Conservation (phyloP, 2,888 invertebrate species). For the Drosophila quinaria region DNA sequence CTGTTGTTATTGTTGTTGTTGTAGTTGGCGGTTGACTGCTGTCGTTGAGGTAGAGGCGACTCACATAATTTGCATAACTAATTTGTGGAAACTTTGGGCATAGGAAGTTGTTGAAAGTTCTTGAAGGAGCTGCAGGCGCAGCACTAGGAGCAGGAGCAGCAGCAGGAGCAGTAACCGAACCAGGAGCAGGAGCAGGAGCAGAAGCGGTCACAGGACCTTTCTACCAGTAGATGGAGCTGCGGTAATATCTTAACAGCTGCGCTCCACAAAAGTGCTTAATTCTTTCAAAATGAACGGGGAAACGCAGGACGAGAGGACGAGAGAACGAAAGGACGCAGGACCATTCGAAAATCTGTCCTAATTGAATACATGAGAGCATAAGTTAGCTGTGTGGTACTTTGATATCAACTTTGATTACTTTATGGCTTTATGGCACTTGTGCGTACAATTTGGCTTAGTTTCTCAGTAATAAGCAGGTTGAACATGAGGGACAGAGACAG, state of each 20-base stretch:
- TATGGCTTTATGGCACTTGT: slow-evolving; percentile 81
- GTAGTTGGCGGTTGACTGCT: slow-evolving; percentile 59
- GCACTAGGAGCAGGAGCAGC: slow-evolving; percentile 23
- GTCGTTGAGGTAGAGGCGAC: slow-evolving; percentile 71
- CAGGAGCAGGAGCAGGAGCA: slow-evolving; percentile 21
- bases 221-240: slow-evolving; percentile 41
- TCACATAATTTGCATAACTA: slow-evolving; percentile 80
- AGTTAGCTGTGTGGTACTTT: slow-evolving; percentile 79
- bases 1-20: slow-evolving; percentile 25
- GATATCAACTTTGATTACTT: slow-evolving; percentile 79
- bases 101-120: slow-evolving; percentile 80
- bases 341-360: slow-evolving; percentile 77
- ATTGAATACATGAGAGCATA: slow-evolving; percentile 80
- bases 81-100: slow-evolving; percentile 79
- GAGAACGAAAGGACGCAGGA: slow-evolving; percentile 18
- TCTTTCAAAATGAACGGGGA: slow-evolving; percentile 67
- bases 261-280: slow-evolving; percentile 75
- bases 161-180: slow-evolving; percentile 17
- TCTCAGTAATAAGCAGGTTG: slow-evolving; percentile 19
- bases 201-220: slow-evolving; percentile 1
- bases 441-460: slow-evolving; percentile 77
- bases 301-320: neutral
- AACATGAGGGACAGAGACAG: neutral
- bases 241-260: slow-evolving; percentile 74
- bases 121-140: slow-evolving; percentile 60